Conservation (phyloP, 2,888 invertebrate species). For the Apodemia zela region DNA sequence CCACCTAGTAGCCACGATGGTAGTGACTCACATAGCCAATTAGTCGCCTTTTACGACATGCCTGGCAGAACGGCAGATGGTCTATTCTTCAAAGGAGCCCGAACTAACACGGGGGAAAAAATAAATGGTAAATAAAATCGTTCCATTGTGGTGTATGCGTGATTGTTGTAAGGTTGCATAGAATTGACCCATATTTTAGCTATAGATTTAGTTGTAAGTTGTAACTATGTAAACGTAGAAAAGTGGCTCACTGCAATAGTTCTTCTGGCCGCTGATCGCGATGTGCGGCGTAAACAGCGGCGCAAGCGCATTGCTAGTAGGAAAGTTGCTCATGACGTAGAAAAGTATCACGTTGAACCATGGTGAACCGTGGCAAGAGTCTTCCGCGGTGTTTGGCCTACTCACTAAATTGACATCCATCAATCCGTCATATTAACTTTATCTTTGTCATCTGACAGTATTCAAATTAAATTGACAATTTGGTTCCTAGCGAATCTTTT, state of each 20-base stretch:
- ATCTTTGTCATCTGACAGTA: constrained; percentile 61
- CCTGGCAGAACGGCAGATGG: too few species aligned
- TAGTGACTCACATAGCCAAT: too few species aligned
- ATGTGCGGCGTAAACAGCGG: constrained; percentile 45
- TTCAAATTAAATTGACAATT: constrained; percentile 4
- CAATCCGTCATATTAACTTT: constrained; percentile 72
- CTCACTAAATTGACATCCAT: constrained; percentile 77
- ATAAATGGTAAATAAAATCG: too few species aligned
- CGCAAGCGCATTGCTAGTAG: constrained; percentile 74
- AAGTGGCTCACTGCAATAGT: constrained; percentile 63
- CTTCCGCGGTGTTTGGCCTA: constrained; percentile 73
- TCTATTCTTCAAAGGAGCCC: too few species aligned
- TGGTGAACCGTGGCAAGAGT: constrained; percentile 72
- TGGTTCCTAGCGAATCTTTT: background rate
- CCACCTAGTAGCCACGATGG: too few species aligned
- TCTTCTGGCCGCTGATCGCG: constrained; percentile 47
- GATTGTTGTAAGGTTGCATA: background rate
- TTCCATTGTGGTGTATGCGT: background rate
- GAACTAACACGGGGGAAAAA: too few species aligned
- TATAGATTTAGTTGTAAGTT: background rate
- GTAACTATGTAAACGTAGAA: constrained; percentile 49
- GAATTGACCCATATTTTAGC: background rate
- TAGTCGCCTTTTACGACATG: too few species aligned
- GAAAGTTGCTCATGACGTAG: constrained; percentile 79
- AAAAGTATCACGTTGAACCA: constrained; percentile 80